A percentile compares a stretch with the other conserved stretches of the same genome.
phyloP scores from a whole-genome alignment of 1,140 invertebrate genomes.

The Drosophila ficusphila region DNA sequence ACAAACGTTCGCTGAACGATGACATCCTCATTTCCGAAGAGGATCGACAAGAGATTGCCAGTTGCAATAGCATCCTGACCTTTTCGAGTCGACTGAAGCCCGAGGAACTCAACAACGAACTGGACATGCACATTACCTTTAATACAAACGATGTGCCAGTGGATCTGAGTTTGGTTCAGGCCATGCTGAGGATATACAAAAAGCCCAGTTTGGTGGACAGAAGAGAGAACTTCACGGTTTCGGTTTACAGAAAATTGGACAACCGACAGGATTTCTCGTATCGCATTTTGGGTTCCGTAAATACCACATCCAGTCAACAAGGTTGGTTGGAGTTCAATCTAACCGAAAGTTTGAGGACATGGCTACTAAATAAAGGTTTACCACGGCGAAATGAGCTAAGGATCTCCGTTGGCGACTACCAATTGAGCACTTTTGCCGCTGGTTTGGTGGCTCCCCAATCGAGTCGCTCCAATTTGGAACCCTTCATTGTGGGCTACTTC shows the following conservation, averaged over 20 bases:
- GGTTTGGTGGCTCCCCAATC: conserved; percentile 51
- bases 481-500: conserved; percentile 79
- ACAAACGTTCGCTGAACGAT: conserved; percentile 63
- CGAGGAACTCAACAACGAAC: neutral
- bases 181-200: conserved; percentile 71
- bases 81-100: conserved; percentile 58
- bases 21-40: conserved; percentile 68
- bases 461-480: conserved; percentile 51
- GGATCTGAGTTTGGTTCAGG: conserved; percentile 60
- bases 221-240: conserved; percentile 53
- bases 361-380: conserved; percentile 46
- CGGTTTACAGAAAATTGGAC: conserved; percentile 55
- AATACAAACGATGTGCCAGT: conserved; percentile 73
- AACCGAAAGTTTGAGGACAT: conserved; percentile 53
- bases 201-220: conserved; percentile 41
- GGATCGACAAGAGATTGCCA: conserved; percentile 74
- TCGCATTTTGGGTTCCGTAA: conserved; percentile 63
- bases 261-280: conserved; percentile 53
- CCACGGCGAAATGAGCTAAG: conserved; percentile 55
- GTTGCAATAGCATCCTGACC: conserved; percentile 75
- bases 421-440: conserved; percentile 32
- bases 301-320: conserved; percentile 55
- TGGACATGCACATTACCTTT: conserved; percentile 58
- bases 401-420: conserved; percentile 43
- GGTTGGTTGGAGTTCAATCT: conserved; percentile 81